Base-by-base conservation (phyloP, 2,888 invertebrate genomes). In the Hybos culiciformis region DNA sequence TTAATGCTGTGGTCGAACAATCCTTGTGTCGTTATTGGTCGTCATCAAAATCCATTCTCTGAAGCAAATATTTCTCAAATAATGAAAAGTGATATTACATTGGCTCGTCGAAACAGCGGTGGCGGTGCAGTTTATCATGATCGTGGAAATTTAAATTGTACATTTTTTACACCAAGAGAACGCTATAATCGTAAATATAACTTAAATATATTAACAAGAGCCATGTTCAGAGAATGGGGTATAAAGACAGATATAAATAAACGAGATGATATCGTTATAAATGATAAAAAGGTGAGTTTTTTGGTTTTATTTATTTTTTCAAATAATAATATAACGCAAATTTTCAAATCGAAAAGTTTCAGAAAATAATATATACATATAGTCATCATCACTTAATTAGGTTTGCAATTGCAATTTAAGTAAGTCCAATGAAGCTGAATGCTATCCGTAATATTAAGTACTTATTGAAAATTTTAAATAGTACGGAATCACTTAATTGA, bases 61-160 rank as follows among this genome's bases (percentile, higher is more conserved):
- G 97, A 98, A 64, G 82, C 87, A 2, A 85, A 96, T 63, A 68
- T 88, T 3, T 72, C 77, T 3, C 71, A 73, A 33, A 63, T 86
- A 39, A 60, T 71, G 47, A 75, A 78, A 39, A 70, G 74, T 33
- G 80, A 78, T 14, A 78, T 96, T 44, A 70, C 74, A 11, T 56
- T 94, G 46, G 94, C 86, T 0, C 75, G 98, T 45, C 75, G 98
- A 33, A 88, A 88, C 58, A 94, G 94, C 65, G 97, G 97, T 21
- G 86, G 98, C 47, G 97, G 96, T 20, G 83, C 94, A 4, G 94
- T 98, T 19, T 98, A 90, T 64, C 97, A 98, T 63, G 97, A 98
- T 64, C 68, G 75, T 49, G 94, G 93, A 44, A 94, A 93, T 69
- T 70, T 94, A 1, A 96, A 94, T 68, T 73, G 93, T 49, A 86